Evolutionary conservation across 2,797 vertebrate species (phyloP).

Genomic region (Aplochiton taeniatus): DNA sequence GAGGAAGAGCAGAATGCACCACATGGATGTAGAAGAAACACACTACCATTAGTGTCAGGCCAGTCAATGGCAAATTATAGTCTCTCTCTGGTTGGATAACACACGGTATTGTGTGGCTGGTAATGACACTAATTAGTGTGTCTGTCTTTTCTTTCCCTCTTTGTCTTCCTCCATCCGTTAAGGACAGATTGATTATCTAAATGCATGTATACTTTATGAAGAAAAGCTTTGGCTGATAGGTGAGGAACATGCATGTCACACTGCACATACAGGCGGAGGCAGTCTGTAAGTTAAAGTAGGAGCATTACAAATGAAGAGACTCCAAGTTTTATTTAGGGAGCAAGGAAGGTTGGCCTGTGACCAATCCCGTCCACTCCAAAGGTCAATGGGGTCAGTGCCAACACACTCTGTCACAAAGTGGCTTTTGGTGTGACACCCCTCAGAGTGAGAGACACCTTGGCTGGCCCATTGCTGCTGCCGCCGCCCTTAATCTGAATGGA

Average conservation of each 20-base stretch:
- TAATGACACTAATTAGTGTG: neutral
- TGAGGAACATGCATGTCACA: neutral
- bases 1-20: neutral
- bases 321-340: constrained; percentile 33
- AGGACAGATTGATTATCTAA: no score
- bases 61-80: no score
- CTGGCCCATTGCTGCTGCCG: constrained; percentile 37
- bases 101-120: no score
- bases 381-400: constrained; percentile 57
- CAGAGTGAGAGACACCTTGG: constrained; percentile 51
- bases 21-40: neutral
- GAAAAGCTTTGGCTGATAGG: neutral
- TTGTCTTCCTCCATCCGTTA: no score
- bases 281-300: neutral
- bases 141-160: no score
- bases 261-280: neutral
- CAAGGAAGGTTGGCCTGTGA: constrained; percentile 37
- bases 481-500: constrained; percentile 57
- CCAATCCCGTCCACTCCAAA: constrained; percentile 39
- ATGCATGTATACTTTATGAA: no score
- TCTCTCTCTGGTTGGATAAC: no score
- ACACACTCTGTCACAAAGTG: constrained; percentile 55
- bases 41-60: constrained; percentile 2
- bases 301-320: constrained; percentile 36
- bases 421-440: constrained; percentile 47